These are phyloP conservation scores for Melipona bicolor DNA, from an alignment of 2,888 invertebrate genomes.

Conservation along the genomic window DNA sequence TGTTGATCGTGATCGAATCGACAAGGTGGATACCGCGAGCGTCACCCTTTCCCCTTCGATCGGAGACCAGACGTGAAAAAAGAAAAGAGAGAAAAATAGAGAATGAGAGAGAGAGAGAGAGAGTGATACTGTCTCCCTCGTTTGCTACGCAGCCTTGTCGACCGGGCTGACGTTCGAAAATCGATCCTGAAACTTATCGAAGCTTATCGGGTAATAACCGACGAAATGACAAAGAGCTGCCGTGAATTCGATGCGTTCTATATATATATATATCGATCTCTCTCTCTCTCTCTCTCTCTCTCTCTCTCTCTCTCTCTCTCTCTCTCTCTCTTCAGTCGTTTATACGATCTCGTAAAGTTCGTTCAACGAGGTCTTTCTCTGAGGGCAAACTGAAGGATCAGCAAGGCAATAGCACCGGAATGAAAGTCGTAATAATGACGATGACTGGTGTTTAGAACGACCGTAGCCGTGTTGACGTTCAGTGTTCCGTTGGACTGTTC, in stretches of 20 bases:
- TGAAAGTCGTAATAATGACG: constrained; percentile 21
- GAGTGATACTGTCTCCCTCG: constrained; percentile 22
- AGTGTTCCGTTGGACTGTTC: not conserved
- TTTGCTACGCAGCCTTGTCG: constrained; percentile 50
- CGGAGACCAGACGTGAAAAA: not conserved
- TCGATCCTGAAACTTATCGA: constrained; percentile 78
- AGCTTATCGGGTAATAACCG: constrained; percentile 74
- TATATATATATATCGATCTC: constrained; percentile 32
- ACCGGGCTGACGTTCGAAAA: constrained; percentile 68
- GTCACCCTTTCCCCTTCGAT: not conserved
- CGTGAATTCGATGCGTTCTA: constrained; percentile 44
- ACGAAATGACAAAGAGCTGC: constrained; percentile 70
- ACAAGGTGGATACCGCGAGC: constrained; percentile 19
- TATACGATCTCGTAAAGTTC: constrained; percentile 59
- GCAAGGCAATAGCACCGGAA: constrained; percentile 17
- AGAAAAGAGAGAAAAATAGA: constrained; percentile 3
- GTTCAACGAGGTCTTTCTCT: constrained; percentile 28
- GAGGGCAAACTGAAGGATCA: constrained; percentile 1
- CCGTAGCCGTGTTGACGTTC: constrained; percentile 2
- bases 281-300: too few relatives aligned
- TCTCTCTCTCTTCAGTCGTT: constrained; percentile 37
- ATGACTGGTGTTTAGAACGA: constrained; percentile 19
- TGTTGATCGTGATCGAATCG: constrained; percentile 46
- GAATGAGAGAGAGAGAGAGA: not conserved
- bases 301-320: too few relatives aligned